A percentile compares a stretch with the other conserved stretches of the same genome.
These are phyloP conservation scores for Piprites chloris DNA, from an alignment of 2,113 vertebrate genomes.

Conservation along the genomic window DNA sequence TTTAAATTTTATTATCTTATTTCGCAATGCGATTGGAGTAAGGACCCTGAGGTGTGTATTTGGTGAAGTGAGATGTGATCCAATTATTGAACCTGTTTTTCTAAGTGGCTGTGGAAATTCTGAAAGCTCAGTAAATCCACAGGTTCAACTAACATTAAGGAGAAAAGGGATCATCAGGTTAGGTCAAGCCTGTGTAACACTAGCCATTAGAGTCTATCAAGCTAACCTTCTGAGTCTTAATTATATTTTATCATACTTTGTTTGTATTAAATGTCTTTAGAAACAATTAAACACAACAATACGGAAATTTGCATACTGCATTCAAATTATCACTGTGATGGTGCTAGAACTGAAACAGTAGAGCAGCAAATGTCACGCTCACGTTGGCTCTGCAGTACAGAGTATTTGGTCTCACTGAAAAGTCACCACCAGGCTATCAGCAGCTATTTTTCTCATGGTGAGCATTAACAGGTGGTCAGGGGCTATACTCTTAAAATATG, in stretches of 20 bases:
- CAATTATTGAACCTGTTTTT: background rate
- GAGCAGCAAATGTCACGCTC: rapidly evolving
- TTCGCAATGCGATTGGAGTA: background rate
- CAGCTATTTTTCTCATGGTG: background rate
- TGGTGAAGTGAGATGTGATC: background rate
- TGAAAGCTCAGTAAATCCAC: background rate
- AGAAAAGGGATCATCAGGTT: background rate
- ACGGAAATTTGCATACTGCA: background rate
- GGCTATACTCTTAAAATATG: background rate
- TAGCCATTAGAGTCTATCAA: background rate
- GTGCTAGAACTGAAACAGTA: background rate
- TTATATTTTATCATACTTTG: background rate
- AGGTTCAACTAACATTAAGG: background rate
- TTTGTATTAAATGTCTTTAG: background rate
- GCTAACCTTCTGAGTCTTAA: background rate
- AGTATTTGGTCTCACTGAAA: background rate
- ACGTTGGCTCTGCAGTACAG: background rate
- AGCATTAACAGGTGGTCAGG: background rate
- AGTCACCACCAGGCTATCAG: background rate
- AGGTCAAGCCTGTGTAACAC: background rate
- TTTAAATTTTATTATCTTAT: background rate
- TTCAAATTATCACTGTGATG: background rate
- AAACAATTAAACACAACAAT: background rate
- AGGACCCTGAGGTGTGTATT: background rate
- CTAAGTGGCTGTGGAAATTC: background rate